Evolutionary conservation across 2,888 invertebrate species (phyloP).

Genomic region (Drosophila histrio): DNA sequence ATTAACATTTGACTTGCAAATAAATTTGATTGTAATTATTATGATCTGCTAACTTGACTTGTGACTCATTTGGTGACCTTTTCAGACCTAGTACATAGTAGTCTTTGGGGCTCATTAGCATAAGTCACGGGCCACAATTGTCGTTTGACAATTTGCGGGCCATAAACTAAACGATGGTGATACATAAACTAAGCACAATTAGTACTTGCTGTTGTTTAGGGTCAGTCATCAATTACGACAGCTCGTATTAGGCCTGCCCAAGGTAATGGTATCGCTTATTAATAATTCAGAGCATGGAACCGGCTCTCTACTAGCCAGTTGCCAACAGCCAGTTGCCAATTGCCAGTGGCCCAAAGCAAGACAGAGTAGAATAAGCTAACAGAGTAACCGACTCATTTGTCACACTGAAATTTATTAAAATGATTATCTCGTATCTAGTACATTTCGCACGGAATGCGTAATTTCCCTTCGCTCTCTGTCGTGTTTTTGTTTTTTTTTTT

Average conservation of each 20-base stretch:
- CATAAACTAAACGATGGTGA: constrained; percentile 29
- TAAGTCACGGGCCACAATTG: constrained; percentile 34
- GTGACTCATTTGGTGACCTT: background rate
- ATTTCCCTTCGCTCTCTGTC: constrained; percentile 43
- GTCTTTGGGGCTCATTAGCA: constrained; percentile 19
- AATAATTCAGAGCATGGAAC: constrained; percentile 61
- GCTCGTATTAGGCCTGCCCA: constrained; percentile 10
- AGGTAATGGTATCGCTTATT: constrained; percentile 55
- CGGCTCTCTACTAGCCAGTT: background rate
- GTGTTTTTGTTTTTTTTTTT: background rate
- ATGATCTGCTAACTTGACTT: constrained; percentile 5
- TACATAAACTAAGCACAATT: constrained; percentile 47
- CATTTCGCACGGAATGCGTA: constrained; percentile 78
- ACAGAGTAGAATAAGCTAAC: background rate
- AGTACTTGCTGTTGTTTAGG: constrained; percentile 2
- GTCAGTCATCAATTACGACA: constrained; percentile 62
- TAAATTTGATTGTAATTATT: constrained; percentile 1
- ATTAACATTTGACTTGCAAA: background rate
- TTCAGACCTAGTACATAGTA: background rate
- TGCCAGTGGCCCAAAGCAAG: background rate
- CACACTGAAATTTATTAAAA: constrained; percentile 79
- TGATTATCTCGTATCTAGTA: constrained; percentile 77
- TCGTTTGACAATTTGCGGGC: constrained; percentile 18
- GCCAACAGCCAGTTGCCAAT: constrained; percentile 6
- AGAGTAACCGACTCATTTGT: constrained; percentile 67